Evolutionary conservation across 2,797 vertebrate species (phyloP).

Genomic region (Onychomys torridus): DNA sequence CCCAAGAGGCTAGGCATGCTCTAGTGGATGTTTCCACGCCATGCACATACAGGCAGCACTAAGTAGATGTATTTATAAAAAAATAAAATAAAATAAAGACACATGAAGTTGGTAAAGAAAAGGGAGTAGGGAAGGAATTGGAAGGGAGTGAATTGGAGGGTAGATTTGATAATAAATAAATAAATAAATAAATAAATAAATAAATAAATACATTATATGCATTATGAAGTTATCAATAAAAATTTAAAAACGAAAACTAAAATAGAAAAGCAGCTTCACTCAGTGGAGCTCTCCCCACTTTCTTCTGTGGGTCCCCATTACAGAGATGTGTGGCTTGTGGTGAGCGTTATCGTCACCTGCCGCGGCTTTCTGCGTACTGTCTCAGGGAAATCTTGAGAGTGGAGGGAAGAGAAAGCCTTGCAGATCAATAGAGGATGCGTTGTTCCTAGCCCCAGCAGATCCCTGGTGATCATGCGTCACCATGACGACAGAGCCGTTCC

Average conservation of each 20-base stretch:
- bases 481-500: background rate
- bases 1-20: too few relatives aligned
- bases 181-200: too few relatives aligned
- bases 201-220: background rate
- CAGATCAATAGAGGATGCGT: rapidly evolving
- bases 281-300: background rate
- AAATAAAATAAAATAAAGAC: background rate
- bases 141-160: too few relatives aligned
- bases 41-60: background rate
- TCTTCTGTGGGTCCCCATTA: background rate
- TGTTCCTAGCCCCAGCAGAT: background rate
- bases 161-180: background rate
- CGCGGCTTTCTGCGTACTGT: background rate
- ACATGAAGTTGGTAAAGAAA: background rate
- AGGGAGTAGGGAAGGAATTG: background rate
- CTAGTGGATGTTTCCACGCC: background rate
- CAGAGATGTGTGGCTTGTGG: background rate
- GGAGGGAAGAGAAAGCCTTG: background rate
- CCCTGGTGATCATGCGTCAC: background rate
- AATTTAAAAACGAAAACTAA: background rate
- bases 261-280: too few relatives aligned
- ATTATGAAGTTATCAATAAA: background rate
- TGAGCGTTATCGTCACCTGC: too few relatives aligned
- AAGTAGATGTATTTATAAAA: background rate
- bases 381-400: background rate